Evolutionary conservation across 2,888 invertebrate genomes (phyloP).

Genomic region (Aphodius granarius): DNA sequence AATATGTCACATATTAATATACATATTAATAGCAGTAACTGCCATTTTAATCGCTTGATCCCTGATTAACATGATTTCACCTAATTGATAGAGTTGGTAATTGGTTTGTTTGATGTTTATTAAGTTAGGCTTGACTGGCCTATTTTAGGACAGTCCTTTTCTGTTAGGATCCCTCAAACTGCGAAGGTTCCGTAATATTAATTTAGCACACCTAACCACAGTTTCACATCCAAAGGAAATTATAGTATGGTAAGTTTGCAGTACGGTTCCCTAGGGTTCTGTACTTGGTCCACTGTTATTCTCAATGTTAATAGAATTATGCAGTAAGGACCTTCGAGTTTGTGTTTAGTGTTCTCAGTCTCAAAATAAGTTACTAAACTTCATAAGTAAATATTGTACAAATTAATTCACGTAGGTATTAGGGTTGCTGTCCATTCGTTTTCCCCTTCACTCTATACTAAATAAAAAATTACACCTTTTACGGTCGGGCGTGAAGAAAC

Average conservation of each 20-base stretch:
- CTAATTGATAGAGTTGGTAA: background rate
- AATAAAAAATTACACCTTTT: background rate
- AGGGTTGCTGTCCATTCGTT: background rate
- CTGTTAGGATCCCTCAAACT: background rate
- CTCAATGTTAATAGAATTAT: too few species aligned
- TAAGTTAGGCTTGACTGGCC: too few species aligned
- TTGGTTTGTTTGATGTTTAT: background rate
- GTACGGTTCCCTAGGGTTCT: too few species aligned
- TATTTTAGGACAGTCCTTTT: background rate
- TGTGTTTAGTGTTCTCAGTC: too few species aligned
- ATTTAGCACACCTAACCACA: too few species aligned
- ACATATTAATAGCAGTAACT: background rate
- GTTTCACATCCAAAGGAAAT: too few species aligned
- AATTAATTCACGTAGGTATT: background rate
- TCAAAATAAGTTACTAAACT: background rate
- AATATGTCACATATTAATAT: background rate
- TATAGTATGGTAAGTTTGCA: too few species aligned
- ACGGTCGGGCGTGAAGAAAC: background rate
- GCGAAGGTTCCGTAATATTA: too few species aligned
- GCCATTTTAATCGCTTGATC: background rate
- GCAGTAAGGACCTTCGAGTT: too few species aligned
- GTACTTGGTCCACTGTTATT: too few species aligned
- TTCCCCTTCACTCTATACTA: background rate
- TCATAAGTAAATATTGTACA: background rate
- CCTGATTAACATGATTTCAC: background rate